A percentile compares a stretch with the other conserved stretches of the same genome.
phyloP scores from a whole-genome alignment of 2,113 vertebrate species.

The Spheniscus mendiculus region DNA sequence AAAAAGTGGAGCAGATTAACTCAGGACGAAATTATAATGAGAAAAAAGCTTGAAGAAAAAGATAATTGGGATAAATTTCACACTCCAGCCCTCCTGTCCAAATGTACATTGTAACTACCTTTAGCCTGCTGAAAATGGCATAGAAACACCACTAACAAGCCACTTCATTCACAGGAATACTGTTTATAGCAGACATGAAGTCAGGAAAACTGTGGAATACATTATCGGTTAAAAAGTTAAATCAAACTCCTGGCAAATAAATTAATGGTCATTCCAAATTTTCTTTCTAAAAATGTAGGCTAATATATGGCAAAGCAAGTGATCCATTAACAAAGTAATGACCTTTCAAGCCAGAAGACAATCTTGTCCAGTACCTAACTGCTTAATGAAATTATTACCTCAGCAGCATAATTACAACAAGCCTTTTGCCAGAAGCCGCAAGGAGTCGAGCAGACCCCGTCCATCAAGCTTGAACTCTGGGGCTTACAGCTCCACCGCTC shows the following conservation, averaged over 20 bases:
- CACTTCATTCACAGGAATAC: neutral
- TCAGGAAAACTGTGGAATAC: constrained; percentile 17
- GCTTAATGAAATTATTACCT: neutral
- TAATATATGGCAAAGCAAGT: neutral
- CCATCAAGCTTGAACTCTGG: neutral
- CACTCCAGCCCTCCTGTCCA: neutral
- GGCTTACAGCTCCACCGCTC: neutral
- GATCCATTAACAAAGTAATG: neutral
- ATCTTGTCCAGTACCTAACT: neutral
- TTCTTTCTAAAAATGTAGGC: neutral
- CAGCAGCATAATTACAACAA: neutral
- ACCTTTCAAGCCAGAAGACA: neutral
- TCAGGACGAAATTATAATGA: neutral
- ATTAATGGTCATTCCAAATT: neutral
- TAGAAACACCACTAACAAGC: neutral
- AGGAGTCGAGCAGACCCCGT: neutral
- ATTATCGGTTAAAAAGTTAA: neutral
- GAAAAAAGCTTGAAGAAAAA: neutral
- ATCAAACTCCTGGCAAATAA: neutral
- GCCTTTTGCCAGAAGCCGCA: neutral
- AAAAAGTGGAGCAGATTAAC: neutral
- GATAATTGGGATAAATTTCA: neutral
- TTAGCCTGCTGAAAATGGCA: neutral
- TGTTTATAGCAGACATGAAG: neutral
- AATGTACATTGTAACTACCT: neutral